These are phyloP conservation scores for Chouioia cunea DNA, from an alignment of 2,888 invertebrate genomes.

Conservation along the genomic window DNA sequence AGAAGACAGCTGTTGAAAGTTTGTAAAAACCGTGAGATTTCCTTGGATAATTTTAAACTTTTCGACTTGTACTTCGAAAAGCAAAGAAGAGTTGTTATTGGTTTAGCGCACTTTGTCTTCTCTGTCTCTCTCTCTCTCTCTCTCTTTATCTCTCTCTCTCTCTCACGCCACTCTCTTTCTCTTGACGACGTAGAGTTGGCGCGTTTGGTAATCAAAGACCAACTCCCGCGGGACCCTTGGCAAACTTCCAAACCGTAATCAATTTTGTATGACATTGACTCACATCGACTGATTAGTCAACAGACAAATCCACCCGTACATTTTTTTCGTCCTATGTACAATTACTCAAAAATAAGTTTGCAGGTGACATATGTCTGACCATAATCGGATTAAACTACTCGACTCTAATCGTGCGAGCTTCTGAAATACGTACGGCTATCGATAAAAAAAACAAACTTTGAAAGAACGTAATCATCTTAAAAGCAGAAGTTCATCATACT, in stretches of 20 bases:
- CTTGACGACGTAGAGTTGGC: conserved; percentile 11
- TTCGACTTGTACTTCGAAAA: conserved; percentile 35
- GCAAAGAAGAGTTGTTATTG: conserved; percentile 47
- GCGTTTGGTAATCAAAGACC: conserved; percentile 46
- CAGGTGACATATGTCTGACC: no score
- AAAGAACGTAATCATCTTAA: no score
- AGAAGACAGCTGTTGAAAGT: conserved; percentile 13
- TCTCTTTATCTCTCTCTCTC: background rate
- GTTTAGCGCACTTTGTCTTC: conserved; percentile 43
- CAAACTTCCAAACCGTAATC: conserved; percentile 46
- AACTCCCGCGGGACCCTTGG: conserved; percentile 35
- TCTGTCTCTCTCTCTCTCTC: conserved; percentile 1
- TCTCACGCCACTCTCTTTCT: background rate
- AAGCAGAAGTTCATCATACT: no score
- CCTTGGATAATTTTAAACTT: conserved; percentile 44
- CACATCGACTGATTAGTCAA: conserved; percentile 40
- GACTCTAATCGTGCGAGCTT: no score
- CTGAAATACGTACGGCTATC: no score
- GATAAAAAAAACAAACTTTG: no score
- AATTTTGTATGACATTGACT: conserved; percentile 43
- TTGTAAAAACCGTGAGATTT: conserved; percentile 31
- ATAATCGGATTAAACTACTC: no score
- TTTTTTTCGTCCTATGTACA: background rate
- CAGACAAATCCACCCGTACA: conserved; percentile 22
- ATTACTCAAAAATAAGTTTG: no score